phyloP scores from a whole-genome alignment of 2,888 invertebrate genomes.

The Schizotus pectinicornis region DNA sequence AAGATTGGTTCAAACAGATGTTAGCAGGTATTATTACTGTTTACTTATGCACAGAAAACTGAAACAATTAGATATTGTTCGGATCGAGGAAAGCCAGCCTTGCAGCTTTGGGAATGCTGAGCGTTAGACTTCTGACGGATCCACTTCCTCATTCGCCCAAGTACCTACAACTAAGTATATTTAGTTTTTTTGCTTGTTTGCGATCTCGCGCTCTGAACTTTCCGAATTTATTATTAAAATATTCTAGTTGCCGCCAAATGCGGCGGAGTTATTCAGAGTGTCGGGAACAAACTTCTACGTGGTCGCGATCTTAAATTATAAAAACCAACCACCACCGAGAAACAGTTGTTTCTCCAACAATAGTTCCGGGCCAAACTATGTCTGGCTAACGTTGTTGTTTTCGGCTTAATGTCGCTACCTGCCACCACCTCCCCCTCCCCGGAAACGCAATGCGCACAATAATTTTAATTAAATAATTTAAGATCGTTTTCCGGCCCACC shows the following conservation, averaged over 20 bases:
- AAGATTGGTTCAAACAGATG: too few species aligned
- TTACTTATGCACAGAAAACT: too few species aligned
- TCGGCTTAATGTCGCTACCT: not conserved
- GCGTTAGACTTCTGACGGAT: too few species aligned
- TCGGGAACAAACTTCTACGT: conserved; percentile 30
- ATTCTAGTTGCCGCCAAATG: conserved; percentile 33
- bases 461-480: conserved; percentile 13
- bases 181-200: conserved; percentile 19
- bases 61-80: too few species aligned
- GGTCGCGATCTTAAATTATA: conserved; percentile 33
- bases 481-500: not conserved
- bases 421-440: not conserved
- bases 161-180: too few species aligned
- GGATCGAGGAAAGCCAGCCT: too few species aligned
- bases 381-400: not conserved
- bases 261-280: conserved; percentile 21
- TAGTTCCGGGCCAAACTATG: not conserved
- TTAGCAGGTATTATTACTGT: too few species aligned
- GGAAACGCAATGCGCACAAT: not conserved
- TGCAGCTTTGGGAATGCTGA: too few species aligned
- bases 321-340: conserved; percentile 22
- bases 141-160: too few species aligned
- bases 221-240: conserved; percentile 34
- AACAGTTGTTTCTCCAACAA: conserved; percentile 5
- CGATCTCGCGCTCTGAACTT: conserved; percentile 12